Base-by-base conservation (phyloP, 2,888 invertebrate species). In the Chrysomela aeneicollis region DNA sequence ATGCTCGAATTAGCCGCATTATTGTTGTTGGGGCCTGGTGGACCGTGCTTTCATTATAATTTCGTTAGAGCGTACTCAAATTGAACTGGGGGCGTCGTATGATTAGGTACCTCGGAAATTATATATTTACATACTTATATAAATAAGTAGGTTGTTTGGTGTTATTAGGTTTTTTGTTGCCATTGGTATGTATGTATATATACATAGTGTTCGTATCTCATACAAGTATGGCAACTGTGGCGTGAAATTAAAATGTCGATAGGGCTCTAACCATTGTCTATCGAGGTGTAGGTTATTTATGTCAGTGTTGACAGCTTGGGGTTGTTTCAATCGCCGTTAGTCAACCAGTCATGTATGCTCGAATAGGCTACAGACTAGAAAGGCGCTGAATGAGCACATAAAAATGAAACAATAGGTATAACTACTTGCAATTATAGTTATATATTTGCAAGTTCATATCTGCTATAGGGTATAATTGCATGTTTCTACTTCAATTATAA, bases 21-120 rank as follows among this genome's bases (percentile, higher is more conserved):
- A 71, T 73, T 68, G 73, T 74, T 69, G 74, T 75, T 74, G 72
- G 66, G 69, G 70, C 67, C 71, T 74, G 73, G 71, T 75, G 73
- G 74, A 74, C 74, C 76, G 73, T 76, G 70, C 69, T 71, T 73
- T 72, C 68, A 72, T 74, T 74, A 72, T 75, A 74, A 73, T 75
- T 75, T 74, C 51, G 70, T 70, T 70, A 70, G 70, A 69, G 67
- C 64, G 65, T 67, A 68, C 64, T 72, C 65, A 73, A 74, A 74
- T 73, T 70, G 73, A 75, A 74, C 74, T 69, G 74, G 70, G 74
- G 75, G 75, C 75, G 75, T 73, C 59, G 62, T 70, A 71, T 74
- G 63, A 72, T 73, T 71, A 71, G 65, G 64, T 66, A 71, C 66
- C 66, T 66, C 66, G 60, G 57, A 74, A 74, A 74, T 74, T 74